Base-by-base conservation (phyloP, 2,888 invertebrate species). In the Epinotia ramella region DNA sequence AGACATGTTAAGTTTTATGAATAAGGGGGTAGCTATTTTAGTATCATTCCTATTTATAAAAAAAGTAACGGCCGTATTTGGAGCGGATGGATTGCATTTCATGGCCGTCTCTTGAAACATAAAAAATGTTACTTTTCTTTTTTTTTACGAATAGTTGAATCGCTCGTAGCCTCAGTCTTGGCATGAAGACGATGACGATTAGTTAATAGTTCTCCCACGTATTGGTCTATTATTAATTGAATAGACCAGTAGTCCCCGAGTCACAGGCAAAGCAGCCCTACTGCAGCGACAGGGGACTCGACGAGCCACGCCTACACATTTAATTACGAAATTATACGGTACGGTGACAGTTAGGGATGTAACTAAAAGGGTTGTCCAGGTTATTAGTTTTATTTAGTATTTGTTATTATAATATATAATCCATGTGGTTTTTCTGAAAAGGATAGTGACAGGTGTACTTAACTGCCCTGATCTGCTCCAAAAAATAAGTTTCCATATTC, bases 261-360 rank as follows among this genome's bases (percentile, higher is more conserved):
- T 24, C 46, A n/a, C 59, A 60, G 65, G 63, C 53, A 64, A 20
- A 60, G 9, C 59, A 33, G 73, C 77, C 65, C 69, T 49, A 71
- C 79, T 77, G 76, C 63, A 59, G 78, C 73, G 70, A 20, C 56
- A 64, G 64, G 80, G 79, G 80, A 80, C 46, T 77, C 53, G 74
- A 79, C 78, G 77, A 79, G 44, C 77, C 80, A 62, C 79, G 46
- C 80, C 80, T 75, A 77, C 44, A 76, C 75, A 76, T 74, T 72
- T 73, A 67, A 76, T 76, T 76, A 76, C 67, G 67, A 9, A 59
- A 66, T 64, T 56, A 66, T 65, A 64, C n/a, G 53, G 57, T 28
- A 53, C 40, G 65, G 28, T 70, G 7, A 20, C 60, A 67, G 49
- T 18, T 64, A 70, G 74, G 9, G 53, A 28, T 18, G 71, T 40